Evolutionary conservation across 2,888 invertebrate species (phyloP).

Genomic region (Caenorhabditis sp.): DNA sequence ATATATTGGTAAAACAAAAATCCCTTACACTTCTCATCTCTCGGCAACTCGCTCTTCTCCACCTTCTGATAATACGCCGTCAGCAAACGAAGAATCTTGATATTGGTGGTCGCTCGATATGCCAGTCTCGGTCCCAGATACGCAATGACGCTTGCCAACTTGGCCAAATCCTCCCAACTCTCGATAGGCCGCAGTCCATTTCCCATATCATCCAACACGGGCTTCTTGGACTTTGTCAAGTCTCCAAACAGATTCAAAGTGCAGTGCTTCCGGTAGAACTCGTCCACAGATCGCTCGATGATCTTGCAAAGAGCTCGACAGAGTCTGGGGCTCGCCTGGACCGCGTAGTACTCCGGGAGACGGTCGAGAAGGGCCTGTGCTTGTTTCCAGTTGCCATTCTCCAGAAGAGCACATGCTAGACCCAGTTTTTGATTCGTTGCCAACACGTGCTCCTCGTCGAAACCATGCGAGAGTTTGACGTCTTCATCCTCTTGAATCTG

Average conservation of each 20-base stretch:
- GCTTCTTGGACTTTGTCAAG: constrained; percentile 32
- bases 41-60: constrained; percentile 59
- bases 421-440: constrained; percentile 94
- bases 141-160: constrained; percentile 61
- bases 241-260: constrained; percentile 42
- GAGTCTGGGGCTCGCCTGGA: constrained; percentile 73
- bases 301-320: constrained; percentile 75
- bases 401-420: constrained; percentile 91
- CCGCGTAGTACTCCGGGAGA: constrained; percentile 87
- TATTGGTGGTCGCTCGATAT: constrained; percentile 88
- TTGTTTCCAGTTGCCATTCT: constrained; percentile 93
- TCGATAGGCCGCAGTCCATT: constrained; percentile 57
- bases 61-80: constrained; percentile 84
- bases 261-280: constrained; percentile 71
- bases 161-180: constrained; percentile 74
- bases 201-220: constrained; percentile 39
- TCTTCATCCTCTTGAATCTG: constrained; percentile 76
- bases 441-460: constrained; percentile 77
- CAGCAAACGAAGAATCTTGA: constrained; percentile 88
- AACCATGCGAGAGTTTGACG: constrained; percentile 63
- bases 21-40: constrained; percentile 64
- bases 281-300: constrained; percentile 74
- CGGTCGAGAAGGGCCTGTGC: constrained; percentile 90
- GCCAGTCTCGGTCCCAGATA: constrained; percentile 74
- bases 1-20: not conserved